Conservation (phyloP, 2,113 vertebrate species). For the Calyptommatus sinebrachiatus region DNA sequence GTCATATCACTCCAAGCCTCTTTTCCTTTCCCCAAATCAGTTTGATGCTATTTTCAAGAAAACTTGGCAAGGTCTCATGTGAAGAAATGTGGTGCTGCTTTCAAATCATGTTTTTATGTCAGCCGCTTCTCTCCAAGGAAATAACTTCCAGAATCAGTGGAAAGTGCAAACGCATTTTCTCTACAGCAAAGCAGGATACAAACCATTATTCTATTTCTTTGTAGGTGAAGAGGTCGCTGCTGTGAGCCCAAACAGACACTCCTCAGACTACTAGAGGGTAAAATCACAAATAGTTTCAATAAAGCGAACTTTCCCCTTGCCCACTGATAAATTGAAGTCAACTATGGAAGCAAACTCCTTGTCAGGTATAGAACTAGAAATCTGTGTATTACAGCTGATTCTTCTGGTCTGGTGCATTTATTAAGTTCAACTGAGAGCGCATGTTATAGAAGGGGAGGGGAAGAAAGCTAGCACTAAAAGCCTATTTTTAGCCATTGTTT, state of each 20-base stretch:
- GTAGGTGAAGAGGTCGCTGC: constrained; percentile 38
- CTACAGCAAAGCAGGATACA: constrained; percentile 32
- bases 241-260: constrained; percentile 10
- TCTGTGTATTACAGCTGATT: neutral
- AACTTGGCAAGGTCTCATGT: constrained; percentile 34
- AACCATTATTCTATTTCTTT: constrained; percentile 38
- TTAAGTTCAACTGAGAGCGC: constrained; percentile 30
- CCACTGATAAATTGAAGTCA: constrained; percentile 40
- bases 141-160: constrained; percentile 45
- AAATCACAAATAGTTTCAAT: constrained; percentile 22
- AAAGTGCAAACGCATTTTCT: constrained; percentile 42
- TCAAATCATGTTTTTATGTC: constrained; percentile 39
- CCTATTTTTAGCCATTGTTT: constrained; percentile 49
- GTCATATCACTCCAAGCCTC: neutral
- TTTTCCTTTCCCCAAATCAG: neutral
- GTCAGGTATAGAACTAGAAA: constrained; percentile 19
- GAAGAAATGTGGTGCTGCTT: constrained; percentile 12
- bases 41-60: constrained; percentile 34
- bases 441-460: neutral
- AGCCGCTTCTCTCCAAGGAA: constrained; percentile 53
- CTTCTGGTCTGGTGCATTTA: neutral
- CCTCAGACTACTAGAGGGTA: constrained; percentile 14
- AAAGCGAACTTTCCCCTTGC: constrained; percentile 31
- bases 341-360: neutral
- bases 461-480: constrained; percentile 29